Percentiles rank a stretch among this genome's conserved stretches.
Conservation (phyloP, 2,797 vertebrate genomes). For the Anolis apletophallus region DNA sequence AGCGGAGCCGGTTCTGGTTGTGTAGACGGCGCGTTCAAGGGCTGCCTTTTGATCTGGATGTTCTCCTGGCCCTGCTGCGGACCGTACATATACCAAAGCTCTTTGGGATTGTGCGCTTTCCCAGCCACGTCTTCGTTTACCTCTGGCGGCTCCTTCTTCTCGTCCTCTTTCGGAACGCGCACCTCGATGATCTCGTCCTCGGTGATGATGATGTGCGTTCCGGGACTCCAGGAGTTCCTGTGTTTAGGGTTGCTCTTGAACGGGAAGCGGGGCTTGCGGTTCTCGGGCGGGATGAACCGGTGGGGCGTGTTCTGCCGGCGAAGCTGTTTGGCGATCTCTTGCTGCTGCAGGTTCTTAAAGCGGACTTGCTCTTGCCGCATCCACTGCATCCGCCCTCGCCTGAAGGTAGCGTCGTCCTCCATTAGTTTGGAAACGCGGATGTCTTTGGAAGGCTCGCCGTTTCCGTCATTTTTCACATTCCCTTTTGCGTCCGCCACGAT, state of each 20-base stretch:
- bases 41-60: slow-evolving; percentile 85
- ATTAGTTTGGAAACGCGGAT: slow-evolving; percentile 78
- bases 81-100: slow-evolving; percentile 74
- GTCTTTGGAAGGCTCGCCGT: slow-evolving; percentile 75
- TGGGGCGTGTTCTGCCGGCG: slow-evolving; percentile 91
- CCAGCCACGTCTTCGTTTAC: slow-evolving; percentile 79
- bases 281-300: slow-evolving; percentile 96
- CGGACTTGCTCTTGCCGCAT: slow-evolving; percentile 95
- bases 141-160: slow-evolving; percentile 78
- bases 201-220: slow-evolving; percentile 97
- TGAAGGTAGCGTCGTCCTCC: slow-evolving; percentile 86
- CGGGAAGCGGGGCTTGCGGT: slow-evolving; percentile 97
- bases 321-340: slow-evolving; percentile 95
- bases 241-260: slow-evolving; percentile 97
- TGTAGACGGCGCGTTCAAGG: slow-evolving; percentile 69
- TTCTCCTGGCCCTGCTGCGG: slow-evolving; percentile 82
- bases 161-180: slow-evolving; percentile 92
- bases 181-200: slow-evolving; percentile 95
- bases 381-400: slow-evolving; percentile 89
- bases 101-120: slow-evolving; percentile 74
- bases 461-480: slow-evolving; percentile 65
- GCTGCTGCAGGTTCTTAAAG: slow-evolving; percentile 95
- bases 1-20: slow-evolving; percentile 66
- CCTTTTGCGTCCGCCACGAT: slow-evolving; percentile 23
- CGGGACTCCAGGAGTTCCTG: slow-evolving; percentile 97